A percentile compares a stretch with the other conserved stretches of the same genome.
These are phyloP conservation scores for Pteromalus puparum DNA, from an alignment of 1,140 invertebrate species.

Conservation along the genomic window DNA sequence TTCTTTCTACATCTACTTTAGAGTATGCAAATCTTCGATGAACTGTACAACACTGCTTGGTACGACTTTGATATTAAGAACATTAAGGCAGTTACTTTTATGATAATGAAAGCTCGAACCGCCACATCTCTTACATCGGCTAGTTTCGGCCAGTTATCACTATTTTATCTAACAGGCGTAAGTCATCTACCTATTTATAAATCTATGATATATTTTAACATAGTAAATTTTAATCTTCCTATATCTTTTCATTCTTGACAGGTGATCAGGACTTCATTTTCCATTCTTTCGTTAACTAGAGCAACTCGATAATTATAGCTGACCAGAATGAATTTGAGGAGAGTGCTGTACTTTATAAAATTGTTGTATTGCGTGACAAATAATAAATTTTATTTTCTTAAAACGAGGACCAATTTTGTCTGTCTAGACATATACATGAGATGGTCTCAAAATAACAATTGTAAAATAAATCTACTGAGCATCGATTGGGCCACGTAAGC, in stretches of 20 bases:
- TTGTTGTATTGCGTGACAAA: no score
- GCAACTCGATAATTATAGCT: neutral
- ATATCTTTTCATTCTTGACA: neutral
- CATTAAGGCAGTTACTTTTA: neutral
- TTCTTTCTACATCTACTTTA: no score
- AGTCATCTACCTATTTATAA: neutral
- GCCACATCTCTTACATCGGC: neutral
- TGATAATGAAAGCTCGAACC: neutral
- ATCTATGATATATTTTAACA: no score
- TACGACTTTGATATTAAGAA: neutral
- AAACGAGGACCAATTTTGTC: no score
- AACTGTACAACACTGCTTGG: neutral
- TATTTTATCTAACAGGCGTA: neutral
- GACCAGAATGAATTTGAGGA: no score
- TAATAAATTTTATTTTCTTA: no score
- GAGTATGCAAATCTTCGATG: neutral
- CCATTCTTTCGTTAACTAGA: conserved; percentile 1
- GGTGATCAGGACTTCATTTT: conserved; percentile 22
- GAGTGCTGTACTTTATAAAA: no score
- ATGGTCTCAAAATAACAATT: no score
- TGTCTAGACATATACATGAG: no score
- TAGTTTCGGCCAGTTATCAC: neutral
- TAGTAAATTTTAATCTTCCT: no score
- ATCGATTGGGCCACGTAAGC: no score
- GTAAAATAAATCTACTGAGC: no score